Percentiles rank a stretch among this genome's conserved stretches.
phyloP scores from a whole-genome alignment of 2,113 vertebrate genomes.

The Antechinus flavipes region DNA sequence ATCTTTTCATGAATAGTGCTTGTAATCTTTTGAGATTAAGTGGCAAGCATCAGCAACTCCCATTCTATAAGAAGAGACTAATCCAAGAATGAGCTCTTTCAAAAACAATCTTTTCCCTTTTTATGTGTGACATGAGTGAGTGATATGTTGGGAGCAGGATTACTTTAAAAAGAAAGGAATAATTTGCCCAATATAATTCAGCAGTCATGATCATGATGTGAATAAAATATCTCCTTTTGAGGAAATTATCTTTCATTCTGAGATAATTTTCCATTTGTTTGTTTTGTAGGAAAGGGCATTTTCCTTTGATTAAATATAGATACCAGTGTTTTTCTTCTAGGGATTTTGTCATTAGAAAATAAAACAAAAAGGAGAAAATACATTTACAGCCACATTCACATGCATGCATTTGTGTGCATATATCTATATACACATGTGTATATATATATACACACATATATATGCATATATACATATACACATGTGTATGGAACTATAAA shows the following conservation, averaged over 20 bases:
- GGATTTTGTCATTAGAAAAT: not conserved
- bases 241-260: not conserved
- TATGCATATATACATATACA: not conserved
- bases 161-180: not conserved
- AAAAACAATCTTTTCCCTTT: not conserved
- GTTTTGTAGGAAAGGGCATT: not conserved
- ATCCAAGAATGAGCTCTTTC: not conserved
- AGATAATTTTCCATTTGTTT: not conserved
- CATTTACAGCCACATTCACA: not conserved
- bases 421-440: not conserved
- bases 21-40: not conserved
- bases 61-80: not conserved
- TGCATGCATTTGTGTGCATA: not conserved
- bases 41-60: not conserved
- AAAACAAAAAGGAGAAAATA: not conserved
- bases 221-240: not conserved
- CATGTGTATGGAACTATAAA: not conserved
- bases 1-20: not conserved
- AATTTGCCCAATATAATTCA: too few relatives aligned
- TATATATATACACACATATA: not conserved
- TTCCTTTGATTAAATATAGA: not conserved
- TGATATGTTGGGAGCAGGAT: not conserved
- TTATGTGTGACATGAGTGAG: rapidly evolving
- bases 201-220: not conserved
- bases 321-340: not conserved